A percentile compares a stretch with the other conserved stretches of the same genome.
These are phyloP conservation scores for Agrotis ipsilon DNA, from an alignment of 2,888 invertebrate genomes.

Conservation along the genomic window DNA sequence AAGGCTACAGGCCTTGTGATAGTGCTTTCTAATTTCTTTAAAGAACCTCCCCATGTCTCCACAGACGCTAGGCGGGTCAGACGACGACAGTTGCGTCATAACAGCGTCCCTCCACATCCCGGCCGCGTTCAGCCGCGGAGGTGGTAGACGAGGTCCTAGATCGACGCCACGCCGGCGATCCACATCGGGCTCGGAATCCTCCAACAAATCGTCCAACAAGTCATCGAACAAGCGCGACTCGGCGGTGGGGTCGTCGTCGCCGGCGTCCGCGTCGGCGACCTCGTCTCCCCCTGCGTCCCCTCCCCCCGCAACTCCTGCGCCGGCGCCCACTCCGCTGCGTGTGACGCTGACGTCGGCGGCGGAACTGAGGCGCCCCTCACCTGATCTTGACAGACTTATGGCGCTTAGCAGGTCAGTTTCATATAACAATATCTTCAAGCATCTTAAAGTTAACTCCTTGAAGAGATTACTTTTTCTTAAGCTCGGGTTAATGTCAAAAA, in stretches of 20 bases:
- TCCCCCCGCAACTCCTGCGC: constrained; percentile 69
- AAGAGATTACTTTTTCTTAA: too few relatives aligned
- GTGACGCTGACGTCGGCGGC: constrained; percentile 92
- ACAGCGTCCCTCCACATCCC: constrained; percentile 96
- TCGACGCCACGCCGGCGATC: constrained; percentile 80
- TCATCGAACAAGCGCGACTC: constrained; percentile 65
- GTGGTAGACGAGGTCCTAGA: constrained; percentile 70
- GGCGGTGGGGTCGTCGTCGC: constrained; percentile 90
- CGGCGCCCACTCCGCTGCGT: constrained; percentile 74
- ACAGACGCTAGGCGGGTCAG: constrained; percentile 91
- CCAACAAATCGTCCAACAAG: constrained; percentile 58
- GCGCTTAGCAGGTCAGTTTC: constrained; percentile 76
- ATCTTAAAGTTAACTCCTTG: too few relatives aligned
- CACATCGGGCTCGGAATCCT: constrained; percentile 83
- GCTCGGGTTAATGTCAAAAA: too few relatives aligned
- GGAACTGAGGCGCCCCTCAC: constrained; percentile 86
- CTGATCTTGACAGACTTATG: constrained; percentile 82
- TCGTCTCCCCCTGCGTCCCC: constrained; percentile 83
- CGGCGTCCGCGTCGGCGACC: constrained; percentile 82
- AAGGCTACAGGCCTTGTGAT: too few relatives aligned
- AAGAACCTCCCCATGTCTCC: background rate
- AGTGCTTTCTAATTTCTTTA: background rate
- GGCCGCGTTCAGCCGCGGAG: constrained; percentile 85
- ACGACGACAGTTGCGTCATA: constrained; percentile 93
- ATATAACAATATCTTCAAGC: background rate